Percentiles rank a stretch among this genome's conserved stretches.
Evolutionary conservation across 2,888 invertebrate species (phyloP).

Genomic region (Metopia argyrocephala): DNA sequence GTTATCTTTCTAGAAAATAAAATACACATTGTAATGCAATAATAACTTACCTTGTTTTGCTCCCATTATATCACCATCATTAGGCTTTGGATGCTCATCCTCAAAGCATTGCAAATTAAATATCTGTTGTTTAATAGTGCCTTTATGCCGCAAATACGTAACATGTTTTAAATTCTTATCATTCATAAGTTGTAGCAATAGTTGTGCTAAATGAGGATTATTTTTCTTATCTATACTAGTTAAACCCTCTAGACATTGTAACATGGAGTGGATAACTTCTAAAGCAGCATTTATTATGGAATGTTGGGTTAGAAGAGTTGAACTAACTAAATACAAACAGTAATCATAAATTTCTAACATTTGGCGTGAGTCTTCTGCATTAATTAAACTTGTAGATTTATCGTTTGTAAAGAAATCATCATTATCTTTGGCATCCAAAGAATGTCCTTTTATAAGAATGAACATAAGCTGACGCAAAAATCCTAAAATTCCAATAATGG

Average conservation of each 20-base stretch:
- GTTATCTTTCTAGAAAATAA: background rate
- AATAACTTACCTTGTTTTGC: slow-evolving; percentile 28
- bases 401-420: slow-evolving; percentile 62
- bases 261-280: slow-evolving; percentile 81
- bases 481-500: slow-evolving; percentile 83
- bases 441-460: slow-evolving; percentile 77
- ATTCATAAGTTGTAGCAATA: slow-evolving; percentile 43
- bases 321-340: slow-evolving; percentile 85
- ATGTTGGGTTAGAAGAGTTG: slow-evolving; percentile 86
- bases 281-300: slow-evolving; percentile 92
- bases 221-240: slow-evolving; percentile 58
- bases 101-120: slow-evolving; percentile 78
- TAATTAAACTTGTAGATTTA: slow-evolving; percentile 42
- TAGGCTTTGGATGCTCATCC: slow-evolving; percentile 47
- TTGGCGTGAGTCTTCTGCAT: slow-evolving; percentile 72
- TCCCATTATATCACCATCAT: slow-evolving; percentile 58
- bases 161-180: slow-evolving; percentile 73
- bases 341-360: slow-evolving; percentile 86
- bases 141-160: slow-evolving; percentile 77
- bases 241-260: slow-evolving; percentile 72
- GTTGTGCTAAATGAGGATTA: slow-evolving; percentile 46
- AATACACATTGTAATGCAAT: background rate
- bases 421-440: slow-evolving; percentile 68
- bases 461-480: slow-evolving; percentile 84
- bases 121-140: slow-evolving; percentile 79